A percentile compares a stretch with the other conserved stretches of the same genome.
Conservation (phyloP, 2,113 vertebrate species). For the Sphaerodactylus townsendi region DNA sequence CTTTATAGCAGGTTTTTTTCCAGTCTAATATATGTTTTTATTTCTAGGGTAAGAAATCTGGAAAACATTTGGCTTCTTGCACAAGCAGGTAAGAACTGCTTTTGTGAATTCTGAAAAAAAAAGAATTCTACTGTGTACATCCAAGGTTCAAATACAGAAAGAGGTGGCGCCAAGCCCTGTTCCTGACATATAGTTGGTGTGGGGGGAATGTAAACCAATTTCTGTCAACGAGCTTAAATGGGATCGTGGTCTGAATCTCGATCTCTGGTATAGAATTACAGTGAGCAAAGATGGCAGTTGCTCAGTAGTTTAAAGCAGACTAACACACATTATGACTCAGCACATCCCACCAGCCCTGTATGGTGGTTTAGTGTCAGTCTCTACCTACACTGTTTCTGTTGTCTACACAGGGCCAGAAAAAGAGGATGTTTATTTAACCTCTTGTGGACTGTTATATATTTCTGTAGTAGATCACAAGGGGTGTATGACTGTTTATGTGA, state of each 20-base stretch:
- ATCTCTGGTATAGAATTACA: too few species aligned
- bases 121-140: neutral
- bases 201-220: neutral
- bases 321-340: too few species aligned
- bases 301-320: too few species aligned
- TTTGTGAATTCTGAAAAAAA: conserved; percentile 20
- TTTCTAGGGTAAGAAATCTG: conserved; percentile 79
- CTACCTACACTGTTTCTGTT: too few species aligned
- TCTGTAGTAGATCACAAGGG: neutral
- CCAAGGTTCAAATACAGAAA: neutral
- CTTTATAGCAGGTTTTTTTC: neutral
- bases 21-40: neutral
- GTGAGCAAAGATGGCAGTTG: too few species aligned
- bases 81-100: conserved; percentile 74
- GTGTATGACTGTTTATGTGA: neutral
- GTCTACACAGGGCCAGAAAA: too few species aligned
- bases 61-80: conserved; percentile 80
- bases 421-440: neutral
- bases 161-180: neutral
- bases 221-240: neutral
- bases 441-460: neutral
- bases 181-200: neutral
- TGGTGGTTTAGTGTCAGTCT: too few species aligned
- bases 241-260: neutral
- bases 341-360: too few species aligned